Percentiles rank a stretch among this genome's conserved stretches.
These are phyloP conservation scores for Zapornia atra DNA, from an alignment of 2,113 vertebrate species.

Conservation along the genomic window DNA sequence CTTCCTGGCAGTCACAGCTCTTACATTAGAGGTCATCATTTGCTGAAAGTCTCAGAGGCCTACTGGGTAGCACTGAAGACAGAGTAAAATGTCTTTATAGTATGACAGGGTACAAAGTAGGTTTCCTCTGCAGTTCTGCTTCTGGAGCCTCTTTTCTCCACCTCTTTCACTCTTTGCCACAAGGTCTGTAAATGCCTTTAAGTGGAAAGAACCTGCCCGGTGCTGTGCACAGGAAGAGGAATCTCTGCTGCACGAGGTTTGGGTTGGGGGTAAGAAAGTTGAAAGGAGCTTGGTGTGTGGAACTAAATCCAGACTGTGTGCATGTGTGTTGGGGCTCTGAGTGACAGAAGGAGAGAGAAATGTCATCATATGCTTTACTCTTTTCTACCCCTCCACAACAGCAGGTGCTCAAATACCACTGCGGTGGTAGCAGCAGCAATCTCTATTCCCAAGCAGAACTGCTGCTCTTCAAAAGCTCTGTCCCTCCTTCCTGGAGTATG, in stretches of 20 bases:
- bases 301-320: not conserved
- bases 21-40: not conserved
- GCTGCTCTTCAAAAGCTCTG: not conserved
- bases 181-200: not conserved
- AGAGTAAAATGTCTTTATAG: not conserved
- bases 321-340: not conserved
- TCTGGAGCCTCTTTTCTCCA: not conserved
- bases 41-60: not conserved
- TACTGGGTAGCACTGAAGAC: not conserved
- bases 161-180: not conserved
- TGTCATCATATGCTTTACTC: not conserved
- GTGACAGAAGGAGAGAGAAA: constrained; percentile 22
- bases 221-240: not conserved
- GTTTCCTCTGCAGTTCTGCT: not conserved
- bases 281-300: not conserved
- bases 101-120: not conserved
- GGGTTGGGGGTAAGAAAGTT: not conserved
- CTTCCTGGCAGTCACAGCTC: not conserved
- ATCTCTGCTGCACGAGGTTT: constrained; percentile 1
- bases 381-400: not conserved
- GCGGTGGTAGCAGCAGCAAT: not conserved
- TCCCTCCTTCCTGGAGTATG: not conserved
- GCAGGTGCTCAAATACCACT: not conserved
- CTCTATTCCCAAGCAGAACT: not conserved
- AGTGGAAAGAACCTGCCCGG: not conserved